phyloP scores from a whole-genome alignment of 2,888 invertebrate genomes.

The Platycheirus rosarum region DNA sequence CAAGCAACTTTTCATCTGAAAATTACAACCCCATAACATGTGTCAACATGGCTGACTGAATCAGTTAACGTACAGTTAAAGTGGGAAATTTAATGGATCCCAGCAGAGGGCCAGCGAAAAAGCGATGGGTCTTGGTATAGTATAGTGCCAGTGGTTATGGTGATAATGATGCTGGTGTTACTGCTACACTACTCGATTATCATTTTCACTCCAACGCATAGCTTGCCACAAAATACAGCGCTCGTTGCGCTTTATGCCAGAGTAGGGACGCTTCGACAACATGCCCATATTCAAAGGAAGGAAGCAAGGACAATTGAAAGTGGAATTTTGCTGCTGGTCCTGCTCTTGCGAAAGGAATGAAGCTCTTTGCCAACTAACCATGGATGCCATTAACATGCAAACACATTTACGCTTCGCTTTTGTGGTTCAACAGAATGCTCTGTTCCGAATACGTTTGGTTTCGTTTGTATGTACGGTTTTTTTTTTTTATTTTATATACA shows the following conservation, averaged over 20 bases:
- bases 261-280: constrained; percentile 1
- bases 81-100: constrained; percentile 51
- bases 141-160: constrained; percentile 36
- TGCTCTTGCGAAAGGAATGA: constrained; percentile 16
- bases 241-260: no score
- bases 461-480: not conserved
- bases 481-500: constrained; percentile 3
- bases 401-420: constrained; percentile 66
- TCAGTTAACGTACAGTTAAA: constrained; percentile 56
- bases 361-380: constrained; percentile 43
- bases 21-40: constrained; percentile 44
- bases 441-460: constrained; percentile 36
- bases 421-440: constrained; percentile 57
- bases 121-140: not conserved
- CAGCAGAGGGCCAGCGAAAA: not conserved
- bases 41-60: constrained; percentile 55
- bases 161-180: constrained; percentile 54
- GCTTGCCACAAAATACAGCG: constrained; percentile 16
- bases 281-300: constrained; percentile 47
- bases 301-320: constrained; percentile 68
- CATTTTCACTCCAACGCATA: constrained; percentile 54
- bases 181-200: constrained; percentile 47
- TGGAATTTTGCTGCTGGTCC: constrained; percentile 48
- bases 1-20: constrained; percentile 24
- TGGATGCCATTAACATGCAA: constrained; percentile 66